phyloP scores from a whole-genome alignment of 2,888 invertebrate genomes.

The Hymenopus coronatus region DNA sequence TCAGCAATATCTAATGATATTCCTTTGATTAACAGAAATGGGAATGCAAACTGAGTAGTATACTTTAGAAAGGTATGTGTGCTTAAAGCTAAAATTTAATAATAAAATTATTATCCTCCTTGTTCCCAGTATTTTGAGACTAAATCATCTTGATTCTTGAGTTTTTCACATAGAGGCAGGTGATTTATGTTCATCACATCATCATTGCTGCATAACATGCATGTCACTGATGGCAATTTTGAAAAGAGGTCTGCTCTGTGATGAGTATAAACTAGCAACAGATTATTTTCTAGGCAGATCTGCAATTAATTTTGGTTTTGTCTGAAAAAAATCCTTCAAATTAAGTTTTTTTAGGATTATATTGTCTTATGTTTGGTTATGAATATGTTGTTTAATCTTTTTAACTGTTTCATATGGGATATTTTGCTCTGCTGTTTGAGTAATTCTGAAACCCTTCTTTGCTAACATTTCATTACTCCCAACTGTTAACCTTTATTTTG shows the following conservation, averaged over 20 bases:
- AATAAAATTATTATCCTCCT: too few species aligned
- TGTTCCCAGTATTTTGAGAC: too few species aligned
- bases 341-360: background rate
- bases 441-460: background rate
- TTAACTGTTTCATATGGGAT: background rate
- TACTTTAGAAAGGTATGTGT: too few species aligned
- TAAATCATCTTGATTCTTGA: too few species aligned
- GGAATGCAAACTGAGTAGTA: too few species aligned
- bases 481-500: too few species aligned
- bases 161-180: too few species aligned
- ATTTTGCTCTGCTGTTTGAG: background rate
- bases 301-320: background rate
- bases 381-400: background rate
- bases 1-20: too few species aligned
- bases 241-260: background rate
- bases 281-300: background rate
- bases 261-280: background rate
- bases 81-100: too few species aligned
- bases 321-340: background rate
- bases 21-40: too few species aligned
- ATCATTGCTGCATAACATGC: background rate
- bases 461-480: too few species aligned
- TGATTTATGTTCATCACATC: background rate
- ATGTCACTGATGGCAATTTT: background rate
- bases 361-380: background rate